A percentile compares a stretch with the other conserved stretches of the same genome.
phyloP scores from a whole-genome alignment of 2,113 vertebrate genomes.

The Sinocyclocheilus grahami region DNA sequence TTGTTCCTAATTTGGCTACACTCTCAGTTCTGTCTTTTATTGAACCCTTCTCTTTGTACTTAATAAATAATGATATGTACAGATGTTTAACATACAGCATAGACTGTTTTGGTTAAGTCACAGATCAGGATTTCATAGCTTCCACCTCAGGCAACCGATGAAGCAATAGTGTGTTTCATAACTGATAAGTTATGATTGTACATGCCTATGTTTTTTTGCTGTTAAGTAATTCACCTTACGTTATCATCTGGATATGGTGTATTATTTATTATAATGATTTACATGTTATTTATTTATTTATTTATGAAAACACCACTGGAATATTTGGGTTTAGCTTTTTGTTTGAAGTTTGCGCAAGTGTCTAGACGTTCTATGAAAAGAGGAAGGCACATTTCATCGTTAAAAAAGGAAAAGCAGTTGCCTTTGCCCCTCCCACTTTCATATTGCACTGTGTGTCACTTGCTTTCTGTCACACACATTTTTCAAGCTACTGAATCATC shows the following conservation, averaged over 20 bases:
- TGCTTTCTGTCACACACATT: neutral
- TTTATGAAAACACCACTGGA: neutral
- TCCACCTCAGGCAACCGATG: neutral
- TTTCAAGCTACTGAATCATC: neutral
- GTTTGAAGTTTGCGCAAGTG: conserved; percentile 1
- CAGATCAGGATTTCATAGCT: neutral
- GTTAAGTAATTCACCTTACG: neutral
- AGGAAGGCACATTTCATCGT: conserved; percentile 19
- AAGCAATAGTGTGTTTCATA: neutral
- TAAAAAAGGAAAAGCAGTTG: neutral
- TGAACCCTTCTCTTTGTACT: neutral
- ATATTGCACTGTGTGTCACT: conserved; percentile 7
- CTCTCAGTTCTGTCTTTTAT: neutral
- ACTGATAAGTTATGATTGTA: conserved; percentile 42
- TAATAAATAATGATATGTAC: neutral
- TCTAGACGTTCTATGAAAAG: conserved; percentile 25
- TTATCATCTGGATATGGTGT: neutral
- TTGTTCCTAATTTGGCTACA: neutral
- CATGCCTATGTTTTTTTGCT: conserved; percentile 19
- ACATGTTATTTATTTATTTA: neutral
- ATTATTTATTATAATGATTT: neutral
- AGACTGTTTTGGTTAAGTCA: neutral
- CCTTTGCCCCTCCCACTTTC: conserved; percentile 7
- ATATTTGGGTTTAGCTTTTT: neutral
- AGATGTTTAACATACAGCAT: neutral